Percentiles rank a stretch among this genome's conserved stretches.
phyloP scores from a whole-genome alignment of 2,888 invertebrate species.

The Rhodophaea formosa region DNA sequence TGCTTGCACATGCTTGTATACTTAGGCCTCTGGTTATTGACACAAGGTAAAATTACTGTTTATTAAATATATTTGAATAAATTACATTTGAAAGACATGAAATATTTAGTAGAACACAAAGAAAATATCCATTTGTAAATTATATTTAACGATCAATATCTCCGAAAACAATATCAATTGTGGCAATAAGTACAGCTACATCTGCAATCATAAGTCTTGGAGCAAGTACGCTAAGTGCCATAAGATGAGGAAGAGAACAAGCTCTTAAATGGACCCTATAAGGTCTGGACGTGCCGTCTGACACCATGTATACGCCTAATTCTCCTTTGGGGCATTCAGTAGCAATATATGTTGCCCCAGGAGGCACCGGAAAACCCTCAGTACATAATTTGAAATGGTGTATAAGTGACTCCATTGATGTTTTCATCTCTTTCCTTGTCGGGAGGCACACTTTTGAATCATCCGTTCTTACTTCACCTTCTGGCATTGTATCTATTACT shows the following conservation, averaged over 20 bases:
- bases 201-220: slow-evolving; percentile 88
- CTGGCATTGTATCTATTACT: slow-evolving; percentile 91
- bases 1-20: no score
- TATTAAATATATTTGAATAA: no score
- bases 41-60: no score
- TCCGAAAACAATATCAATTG: slow-evolving; percentile 83
- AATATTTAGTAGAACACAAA: background rate
- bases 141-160: slow-evolving; percentile 81
- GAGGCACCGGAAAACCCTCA: slow-evolving; percentile 91
- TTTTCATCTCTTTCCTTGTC: slow-evolving; percentile 90
- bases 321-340: slow-evolving; percentile 93
- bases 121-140: no score
- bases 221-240: slow-evolving; percentile 83
- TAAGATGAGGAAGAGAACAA: slow-evolving; percentile 81
- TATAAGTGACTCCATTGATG: slow-evolving; percentile 92
- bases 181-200: slow-evolving; percentile 88
- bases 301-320: slow-evolving; percentile 92
- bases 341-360: slow-evolving; percentile 90
- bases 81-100: background rate
- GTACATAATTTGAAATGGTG: slow-evolving; percentile 94
- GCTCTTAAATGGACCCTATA: slow-evolving; percentile 84
- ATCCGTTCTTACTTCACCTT: slow-evolving; percentile 88
- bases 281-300: slow-evolving; percentile 90
- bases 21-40: no score
- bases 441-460: slow-evolving; percentile 90